phyloP scores from a whole-genome alignment of 2,888 invertebrate genomes.

The Caenorhabditis sp. region DNA sequence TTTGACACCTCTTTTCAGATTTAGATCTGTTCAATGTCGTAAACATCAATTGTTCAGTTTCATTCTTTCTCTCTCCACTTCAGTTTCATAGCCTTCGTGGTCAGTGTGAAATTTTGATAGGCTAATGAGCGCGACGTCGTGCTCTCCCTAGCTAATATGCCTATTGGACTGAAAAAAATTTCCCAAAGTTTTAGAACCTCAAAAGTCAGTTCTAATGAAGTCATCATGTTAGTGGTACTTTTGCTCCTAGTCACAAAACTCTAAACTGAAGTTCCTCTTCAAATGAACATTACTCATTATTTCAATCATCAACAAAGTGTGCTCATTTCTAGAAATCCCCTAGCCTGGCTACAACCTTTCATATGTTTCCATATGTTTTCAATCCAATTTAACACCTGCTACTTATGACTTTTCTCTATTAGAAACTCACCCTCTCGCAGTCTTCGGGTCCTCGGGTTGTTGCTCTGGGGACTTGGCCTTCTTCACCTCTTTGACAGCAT shows the following conservation, averaged over 20 bases:
- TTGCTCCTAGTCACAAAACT: conserved; percentile 10
- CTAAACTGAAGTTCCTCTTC: neutral
- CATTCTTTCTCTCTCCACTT: neutral
- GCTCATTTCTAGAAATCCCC: neutral
- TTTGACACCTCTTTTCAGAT: conserved; percentile 32
- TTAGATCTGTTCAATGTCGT: neutral
- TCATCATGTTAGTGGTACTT: neutral
- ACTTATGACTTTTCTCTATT: conserved; percentile 14
- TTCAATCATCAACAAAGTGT: neutral
- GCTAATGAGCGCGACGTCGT: neutral
- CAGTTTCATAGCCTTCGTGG: neutral
- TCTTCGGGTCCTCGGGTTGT: conserved; percentile 72
- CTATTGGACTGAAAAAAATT: conserved; percentile 5
- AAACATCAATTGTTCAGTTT: conserved; percentile 40
- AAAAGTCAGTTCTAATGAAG: neutral
- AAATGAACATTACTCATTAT: neutral
- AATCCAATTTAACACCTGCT: conserved; percentile 29
- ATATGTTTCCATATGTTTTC: neutral
- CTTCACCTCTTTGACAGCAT: conserved; percentile 54
- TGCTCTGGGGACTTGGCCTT: conserved; percentile 63
- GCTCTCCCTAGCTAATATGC: neutral
- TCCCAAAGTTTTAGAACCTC: neutral
- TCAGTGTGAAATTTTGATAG: neutral
- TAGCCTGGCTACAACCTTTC: neutral
- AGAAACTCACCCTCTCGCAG: conserved; percentile 63